These are phyloP conservation scores for Aethes cnicana DNA, from an alignment of 2,888 invertebrate genomes.

Conservation along the genomic window DNA sequence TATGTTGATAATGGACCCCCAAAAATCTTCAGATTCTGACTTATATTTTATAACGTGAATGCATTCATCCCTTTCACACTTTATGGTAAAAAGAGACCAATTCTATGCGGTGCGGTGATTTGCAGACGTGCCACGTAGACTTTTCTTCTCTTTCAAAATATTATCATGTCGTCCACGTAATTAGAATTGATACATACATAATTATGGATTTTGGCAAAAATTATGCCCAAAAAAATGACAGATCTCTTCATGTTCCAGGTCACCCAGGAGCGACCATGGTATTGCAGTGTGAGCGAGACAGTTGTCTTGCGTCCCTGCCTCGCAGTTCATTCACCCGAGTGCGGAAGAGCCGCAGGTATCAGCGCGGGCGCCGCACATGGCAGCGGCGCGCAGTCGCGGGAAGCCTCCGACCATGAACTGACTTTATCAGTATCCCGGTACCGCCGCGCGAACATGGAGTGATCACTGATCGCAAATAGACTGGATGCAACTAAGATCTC, in stretches of 20 bases:
- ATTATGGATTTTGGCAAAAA: too few relatives aligned
- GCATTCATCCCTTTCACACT: too few relatives aligned
- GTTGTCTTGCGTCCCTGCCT: slow-evolving; percentile 57
- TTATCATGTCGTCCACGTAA: too few relatives aligned
- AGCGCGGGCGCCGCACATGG: slow-evolving; percentile 58
- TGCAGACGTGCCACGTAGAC: too few relatives aligned
- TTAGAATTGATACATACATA: too few relatives aligned
- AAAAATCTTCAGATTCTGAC: too few relatives aligned
- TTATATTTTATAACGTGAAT: too few relatives aligned
- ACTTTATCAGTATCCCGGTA: slow-evolving; percentile 79
- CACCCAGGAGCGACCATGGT: slow-evolving; percentile 72
- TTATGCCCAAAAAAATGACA: slow-evolving; percentile 40
- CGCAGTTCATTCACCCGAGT: slow-evolving; percentile 79
- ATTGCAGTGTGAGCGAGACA: slow-evolving; percentile 52
- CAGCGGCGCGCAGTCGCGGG: slow-evolving; percentile 63
- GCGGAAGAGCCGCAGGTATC: slow-evolving; percentile 75
- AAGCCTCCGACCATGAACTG: slow-evolving; percentile 78
- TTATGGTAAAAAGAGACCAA: too few relatives aligned
- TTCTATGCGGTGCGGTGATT: too few relatives aligned
- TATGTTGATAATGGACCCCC: too few relatives aligned
- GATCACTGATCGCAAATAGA: slow-evolving; percentile 43
- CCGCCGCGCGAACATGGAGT: slow-evolving; percentile 59
- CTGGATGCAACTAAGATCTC: slow-evolving; percentile 81
- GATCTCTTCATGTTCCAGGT: slow-evolving; percentile 71
- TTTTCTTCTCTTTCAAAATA: too few relatives aligned